These are phyloP conservation scores for Macrophya alboannulata DNA, from an alignment of 2,888 invertebrate genomes.

Conservation along the genomic window DNA sequence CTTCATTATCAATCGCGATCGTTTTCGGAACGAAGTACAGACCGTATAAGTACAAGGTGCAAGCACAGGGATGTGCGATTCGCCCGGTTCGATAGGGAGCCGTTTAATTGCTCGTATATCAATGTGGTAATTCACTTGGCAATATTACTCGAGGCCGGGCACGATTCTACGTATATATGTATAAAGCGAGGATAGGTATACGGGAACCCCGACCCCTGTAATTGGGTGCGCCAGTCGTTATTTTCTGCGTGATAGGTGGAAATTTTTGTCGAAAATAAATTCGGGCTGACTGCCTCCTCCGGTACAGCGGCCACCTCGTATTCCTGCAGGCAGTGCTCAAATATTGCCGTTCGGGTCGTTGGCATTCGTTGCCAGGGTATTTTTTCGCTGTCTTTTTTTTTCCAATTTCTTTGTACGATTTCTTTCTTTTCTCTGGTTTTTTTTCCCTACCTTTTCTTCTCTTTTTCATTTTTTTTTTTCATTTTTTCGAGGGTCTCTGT, in stretches of 20 bases:
- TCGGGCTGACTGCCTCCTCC: neutral
- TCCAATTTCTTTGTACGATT: neutral
- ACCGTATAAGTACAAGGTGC: neutral
- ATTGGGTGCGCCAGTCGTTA: slow-evolving; percentile 50
- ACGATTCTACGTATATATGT: neutral
- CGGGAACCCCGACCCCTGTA: slow-evolving; percentile 31
- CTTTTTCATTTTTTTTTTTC: neutral
- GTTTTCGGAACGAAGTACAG: neutral
- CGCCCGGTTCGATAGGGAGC: slow-evolving; percentile 31
- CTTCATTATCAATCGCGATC: neutral
- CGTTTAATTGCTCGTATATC: slow-evolving; percentile 63
- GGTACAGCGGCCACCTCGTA: neutral
- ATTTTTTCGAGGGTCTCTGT: slow-evolving; percentile 2
- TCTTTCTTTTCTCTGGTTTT: neutral
- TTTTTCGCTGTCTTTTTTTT: neutral
- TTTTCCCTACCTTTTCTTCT: too few relatives aligned
- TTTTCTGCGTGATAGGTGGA: slow-evolving; percentile 35
- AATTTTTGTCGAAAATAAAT: slow-evolving; percentile 51
- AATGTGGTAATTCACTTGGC: slow-evolving; percentile 62
- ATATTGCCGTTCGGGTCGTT: neutral
- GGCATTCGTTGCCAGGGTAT: slow-evolving; percentile 4
- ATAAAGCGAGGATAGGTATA: neutral
- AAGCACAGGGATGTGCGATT: neutral
- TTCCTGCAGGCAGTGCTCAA: neutral
- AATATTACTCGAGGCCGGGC: slow-evolving; percentile 31